Evolutionary conservation across 2,113 vertebrate genomes (phyloP), one percentile per base, ranked within the genome.

Genomic region (Menidia beryllina): DNA sequence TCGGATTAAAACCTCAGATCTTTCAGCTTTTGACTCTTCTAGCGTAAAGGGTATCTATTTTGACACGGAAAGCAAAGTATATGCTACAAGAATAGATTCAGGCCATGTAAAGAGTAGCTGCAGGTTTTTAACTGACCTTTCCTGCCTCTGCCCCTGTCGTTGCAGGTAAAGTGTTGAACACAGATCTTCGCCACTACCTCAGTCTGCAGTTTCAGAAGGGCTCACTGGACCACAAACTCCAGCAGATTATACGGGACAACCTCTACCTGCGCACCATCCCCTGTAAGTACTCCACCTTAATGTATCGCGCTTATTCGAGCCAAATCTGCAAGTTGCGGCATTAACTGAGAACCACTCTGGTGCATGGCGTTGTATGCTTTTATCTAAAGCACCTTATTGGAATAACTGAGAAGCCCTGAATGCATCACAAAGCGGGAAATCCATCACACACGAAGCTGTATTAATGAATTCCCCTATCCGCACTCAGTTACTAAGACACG

Each of bases 181-280:
- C 96, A 66, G 97, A 99, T 90, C 92, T 99, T 86, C 95, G 97
- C 47, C 97, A 99, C 91, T 99, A 99, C 88, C 91, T 99, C 92
- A 98, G 97, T 86, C 94, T 98, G 84, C 97, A 98, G 93, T 99
- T 99, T 91, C 97, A 98, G 92, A 99, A 99, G 89, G 97, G 96
- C 89, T 98, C 96, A 0, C 87, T 97, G 91, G 98, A 99, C 89
- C 98, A 99, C 90, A 98, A 98, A 86, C 94, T 99, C 3, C 98
- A 99, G 86, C 98, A 99, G 92, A 94, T 97, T 77, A 98, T 99
- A 88, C 95, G 98, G 88, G 98, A 99, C 92, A 99, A 99, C 91
- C 96, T 99, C 75, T 99, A 99, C 91, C 88, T 99, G 81, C 95
- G 97, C 91, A 99, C 98, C 79, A 98, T 99, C 85, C 98, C 98